Conservation (phyloP, 2,797 vertebrate species). For the Aulostomus chinensis region DNA sequence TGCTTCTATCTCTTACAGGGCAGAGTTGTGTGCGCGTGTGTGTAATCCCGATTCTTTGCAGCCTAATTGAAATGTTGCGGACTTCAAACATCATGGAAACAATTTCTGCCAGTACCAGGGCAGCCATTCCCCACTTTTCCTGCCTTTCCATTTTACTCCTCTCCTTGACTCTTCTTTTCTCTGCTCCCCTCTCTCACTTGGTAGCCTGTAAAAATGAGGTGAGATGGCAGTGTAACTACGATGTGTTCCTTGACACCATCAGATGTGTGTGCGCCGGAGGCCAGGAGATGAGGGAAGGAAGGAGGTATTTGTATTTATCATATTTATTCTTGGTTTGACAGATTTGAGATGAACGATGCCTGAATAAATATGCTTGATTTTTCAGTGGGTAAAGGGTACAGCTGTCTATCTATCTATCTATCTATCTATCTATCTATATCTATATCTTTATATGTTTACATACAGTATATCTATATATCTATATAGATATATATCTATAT, state of each 20-base stretch:
- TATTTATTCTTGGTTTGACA: conserved; percentile 18
- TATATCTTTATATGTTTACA: no score
- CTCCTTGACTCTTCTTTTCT: conserved; percentile 10
- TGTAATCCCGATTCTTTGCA: conserved; percentile 56
- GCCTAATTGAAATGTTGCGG: conserved; percentile 63
- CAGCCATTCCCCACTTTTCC: conserved; percentile 11
- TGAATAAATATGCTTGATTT: conserved; percentile 32
- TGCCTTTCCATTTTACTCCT: conserved; percentile 23
- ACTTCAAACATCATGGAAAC: conserved; percentile 52
- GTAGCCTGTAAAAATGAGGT: conserved; percentile 10
- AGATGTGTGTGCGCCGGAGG: background rate
- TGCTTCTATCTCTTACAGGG: conserved; percentile 38
- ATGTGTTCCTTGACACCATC: conserved; percentile 4
- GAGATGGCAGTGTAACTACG: conserved; percentile 4
- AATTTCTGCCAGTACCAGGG: conserved; percentile 33
- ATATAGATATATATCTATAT: no score
- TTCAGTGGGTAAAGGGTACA: conserved; percentile 41
- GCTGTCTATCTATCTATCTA: conserved; percentile 23
- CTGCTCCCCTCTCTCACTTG: background rate
- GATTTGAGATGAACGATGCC: conserved; percentile 26
- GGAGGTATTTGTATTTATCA: conserved; percentile 10
- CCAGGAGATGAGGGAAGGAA: background rate
- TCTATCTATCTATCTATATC: no score
- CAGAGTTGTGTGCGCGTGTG: conserved; percentile 28
- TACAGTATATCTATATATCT: no score